Base-by-base conservation (phyloP, 2,888 invertebrate species). In the Cerceris rybyensis region DNA sequence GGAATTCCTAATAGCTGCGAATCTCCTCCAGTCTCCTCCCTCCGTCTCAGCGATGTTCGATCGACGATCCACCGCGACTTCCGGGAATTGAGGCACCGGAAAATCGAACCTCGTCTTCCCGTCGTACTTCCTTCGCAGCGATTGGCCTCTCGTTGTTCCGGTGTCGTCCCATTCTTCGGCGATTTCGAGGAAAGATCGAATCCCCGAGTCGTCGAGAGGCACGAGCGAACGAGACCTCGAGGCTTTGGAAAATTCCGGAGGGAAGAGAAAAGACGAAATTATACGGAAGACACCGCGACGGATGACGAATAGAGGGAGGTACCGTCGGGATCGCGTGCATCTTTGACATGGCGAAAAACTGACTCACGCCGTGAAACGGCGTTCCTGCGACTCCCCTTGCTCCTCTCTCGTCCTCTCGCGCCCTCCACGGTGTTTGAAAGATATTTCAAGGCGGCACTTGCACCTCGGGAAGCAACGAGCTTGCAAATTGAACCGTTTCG, bases 1-100 rank as follows among this genome's bases (percentile, higher is more conserved):
- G 50, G 63, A 69, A 79, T 80, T 75, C 80, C 69, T 70, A 68
- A 75, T 70, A 69, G 60, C 68, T 42, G 54, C 63, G 63, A 61
- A 75, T 61, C 65, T n/a, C 11, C 63, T 17, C 7, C 58, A 43
- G 61, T 67, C 70, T 41, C 13, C 41, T 52, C 60, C 42, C 54
- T 54, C 69, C 65, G 70, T 80, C 76, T 78, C 57, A 39, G 42
- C 42, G 54, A 46, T 49, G 50, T 65, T 60, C 64, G 54, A 46
- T 49, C 57, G 58, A 49, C 59, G 65, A 11, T 11, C 46, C 46
- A 6, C 46, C 11, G 46, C 46, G 8, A 46, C 11, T 11, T 11
- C 46, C 46, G 46, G 11, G 11, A 11, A 46, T 4, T 1, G 1
- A 2, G 28, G 28, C 28, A 2, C 28, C 28, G 28, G 28, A 28